A percentile compares a stretch with the other conserved stretches of the same genome.
Conservation (phyloP, 2,888 invertebrate genomes). For the Apotomis capreana region DNA sequence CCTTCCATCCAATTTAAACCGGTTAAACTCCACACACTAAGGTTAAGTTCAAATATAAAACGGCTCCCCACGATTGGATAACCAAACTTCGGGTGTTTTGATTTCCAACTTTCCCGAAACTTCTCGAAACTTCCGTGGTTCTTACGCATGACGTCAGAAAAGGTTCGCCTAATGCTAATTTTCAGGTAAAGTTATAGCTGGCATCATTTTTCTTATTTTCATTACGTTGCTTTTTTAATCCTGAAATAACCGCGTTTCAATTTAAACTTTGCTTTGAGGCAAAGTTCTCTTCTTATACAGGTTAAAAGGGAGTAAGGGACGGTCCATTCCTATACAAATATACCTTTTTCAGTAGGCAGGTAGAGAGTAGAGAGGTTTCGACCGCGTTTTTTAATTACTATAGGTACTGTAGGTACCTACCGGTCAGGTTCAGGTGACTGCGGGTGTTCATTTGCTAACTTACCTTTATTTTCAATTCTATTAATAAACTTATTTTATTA, state of each 20-base stretch:
- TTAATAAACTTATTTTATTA: no score
- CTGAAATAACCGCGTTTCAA: conserved; percentile 22
- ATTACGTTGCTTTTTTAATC: conserved; percentile 19
- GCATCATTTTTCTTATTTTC: conserved; percentile 12
- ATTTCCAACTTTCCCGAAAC: conserved; percentile 2
- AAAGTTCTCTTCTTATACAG: neutral
- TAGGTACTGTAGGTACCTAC: neutral
- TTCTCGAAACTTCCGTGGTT: conserved; percentile 5
- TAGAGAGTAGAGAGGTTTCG: neutral
- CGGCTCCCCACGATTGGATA: conserved; percentile 1
- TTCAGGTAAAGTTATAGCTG: conserved; percentile 14
- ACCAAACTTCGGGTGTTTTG: conserved; percentile 13
- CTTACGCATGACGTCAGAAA: conserved; percentile 24
- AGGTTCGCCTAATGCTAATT: conserved; percentile 25
- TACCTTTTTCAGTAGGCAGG: neutral
- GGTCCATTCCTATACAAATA: neutral
- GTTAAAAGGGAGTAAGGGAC: neutral
- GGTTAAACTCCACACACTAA: conserved; percentile 10
- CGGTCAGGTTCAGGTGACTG: no score
- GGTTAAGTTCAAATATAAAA: conserved; percentile 21
- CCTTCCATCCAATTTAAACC: neutral
- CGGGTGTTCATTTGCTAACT: no score
- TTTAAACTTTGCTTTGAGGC: conserved; percentile 22
- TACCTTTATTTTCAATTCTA: no score
- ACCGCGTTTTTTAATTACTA: conserved; percentile 14